Evolutionary conservation across 2,797 vertebrate species (phyloP).

Genomic region (Cygnus olor): DNA sequence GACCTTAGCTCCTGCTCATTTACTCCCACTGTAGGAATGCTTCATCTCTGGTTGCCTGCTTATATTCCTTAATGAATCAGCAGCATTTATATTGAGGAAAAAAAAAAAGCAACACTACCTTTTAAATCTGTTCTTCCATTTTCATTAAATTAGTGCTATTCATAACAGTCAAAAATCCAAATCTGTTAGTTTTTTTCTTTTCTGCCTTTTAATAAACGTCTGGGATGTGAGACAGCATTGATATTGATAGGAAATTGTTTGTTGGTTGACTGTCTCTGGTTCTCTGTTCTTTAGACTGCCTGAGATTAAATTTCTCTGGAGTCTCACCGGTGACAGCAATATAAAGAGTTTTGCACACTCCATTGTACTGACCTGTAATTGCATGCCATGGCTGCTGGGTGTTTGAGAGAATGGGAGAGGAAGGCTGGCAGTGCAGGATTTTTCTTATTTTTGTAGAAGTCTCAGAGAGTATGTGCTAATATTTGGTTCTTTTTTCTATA

Average conservation of each 20-base stretch:
- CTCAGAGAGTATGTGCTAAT: background rate
- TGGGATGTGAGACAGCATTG: background rate
- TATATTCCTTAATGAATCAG: constrained; percentile 18
- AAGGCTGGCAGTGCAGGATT: background rate
- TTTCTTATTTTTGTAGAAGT: background rate
- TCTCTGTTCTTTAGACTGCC: background rate
- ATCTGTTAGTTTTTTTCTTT: background rate
- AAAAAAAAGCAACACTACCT: background rate
- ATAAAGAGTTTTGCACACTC: background rate
- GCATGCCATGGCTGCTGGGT: background rate
- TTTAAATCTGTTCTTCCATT: background rate
- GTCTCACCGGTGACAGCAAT: background rate
- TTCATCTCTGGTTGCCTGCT: background rate
- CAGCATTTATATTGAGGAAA: background rate
- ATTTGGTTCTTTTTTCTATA: background rate
- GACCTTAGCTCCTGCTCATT: constrained; percentile 25
- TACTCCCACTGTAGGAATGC: background rate
- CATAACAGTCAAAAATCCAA: background rate
- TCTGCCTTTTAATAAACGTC: background rate
- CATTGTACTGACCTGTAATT: background rate
- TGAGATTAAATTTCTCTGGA: constrained; percentile 31
- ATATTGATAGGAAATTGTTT: background rate
- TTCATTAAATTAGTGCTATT: background rate
- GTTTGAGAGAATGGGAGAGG: background rate
- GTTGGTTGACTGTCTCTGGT: background rate